Evolutionary conservation across 1,140 invertebrate species (phyloP), one percentile per base, ranked within the genome.

Genomic region (Danaus plexippus): DNA sequence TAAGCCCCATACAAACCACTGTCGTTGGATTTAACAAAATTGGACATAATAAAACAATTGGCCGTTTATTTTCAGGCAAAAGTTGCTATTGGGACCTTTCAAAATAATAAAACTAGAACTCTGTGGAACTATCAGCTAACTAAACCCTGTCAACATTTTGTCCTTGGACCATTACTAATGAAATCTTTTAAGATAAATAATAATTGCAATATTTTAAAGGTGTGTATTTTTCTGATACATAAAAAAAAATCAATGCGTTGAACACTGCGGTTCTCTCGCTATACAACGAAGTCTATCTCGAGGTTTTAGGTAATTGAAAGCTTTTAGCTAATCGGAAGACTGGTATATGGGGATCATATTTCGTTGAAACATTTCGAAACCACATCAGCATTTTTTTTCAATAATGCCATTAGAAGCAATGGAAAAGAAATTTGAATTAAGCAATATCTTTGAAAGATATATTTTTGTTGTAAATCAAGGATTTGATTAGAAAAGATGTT

Each of bases 91-190:
- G 74, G 73, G 11, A 59, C 67, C 10, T 57, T 65, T n/a, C 65
- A 73, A 53, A 69, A 49, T 9, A 79, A 75, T 46, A 53, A 52
- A 12, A 69, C 57, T 47, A 77, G 77, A 41, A 77, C 68, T 56
- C 52, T 83, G 48, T 79, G 66, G 66, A 82, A 77, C 58, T 80
- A 85, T 54, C 57, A 64, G 11, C 45, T 79, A 22, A 71, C 69
- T 13, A 75, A 73, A 47, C 82, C 80, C 2, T 85, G 82, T 52
- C 75, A 81, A 57, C 82, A 83, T 64, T 85, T 83, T 59, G 75
- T 80, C 41, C 51, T 80, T 54, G 80, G 78, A 0, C 77, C 82
- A 9, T 53, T 81, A 52, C 52, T 85, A 9, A 52, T 64, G 2
- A 70, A 69, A 15, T 54, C 71, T 1, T 80, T 82, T 55, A 82